Base-by-base conservation (phyloP, 2,797 vertebrate species). In the Poeciliopsis turneri region DNA sequence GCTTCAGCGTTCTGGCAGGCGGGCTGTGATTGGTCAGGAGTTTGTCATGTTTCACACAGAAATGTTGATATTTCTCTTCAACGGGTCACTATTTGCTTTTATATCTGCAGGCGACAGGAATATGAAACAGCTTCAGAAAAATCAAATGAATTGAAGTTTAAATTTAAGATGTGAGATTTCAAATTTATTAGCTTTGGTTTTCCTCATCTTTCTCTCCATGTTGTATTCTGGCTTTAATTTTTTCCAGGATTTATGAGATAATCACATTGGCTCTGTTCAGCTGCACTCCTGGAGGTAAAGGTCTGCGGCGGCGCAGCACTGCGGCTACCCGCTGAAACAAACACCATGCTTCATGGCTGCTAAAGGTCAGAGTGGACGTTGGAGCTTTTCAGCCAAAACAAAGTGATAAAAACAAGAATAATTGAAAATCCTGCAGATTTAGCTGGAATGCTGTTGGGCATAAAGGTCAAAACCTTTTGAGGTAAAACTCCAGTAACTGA, bases 291-390 rank as follows among this genome's bases (percentile, higher is more conserved):
- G 18, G 49, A 12, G 36, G 43, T 45, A 78, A 73, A 12, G 68
- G 55, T 12, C 6, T 33, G 28, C 13, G 6, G 30, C n/a, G 12
- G 12, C 15, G 57, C 15, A n/a, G n/a, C 46, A 66, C 72, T 70
- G 20, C 4, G 51, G 73, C 33, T 70, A 76, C 78, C 47, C 78
- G 79, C 33, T 39, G 61, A 39, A 66, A 66, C 13, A 49, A 69
- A 59, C 61, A 53, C 57, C 23, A 64, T 57, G 16, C 36, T n/a
- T 74, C 72, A 70, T 51, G 68, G 72, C 46, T 76, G 69, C 16
- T 33, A 70, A 68, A 71, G 30, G 73, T 76, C 71, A 75, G 33
- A 80, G 77, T 78, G 79, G 85, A 87, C 79, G 83, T 3, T 36
- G 59, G 16, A 64, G 30, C 57, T 39, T 74, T 46, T 66, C 57